Evolutionary conservation across 23 tunicate genomes (phyloP).

Genomic region (Styela clava): DNA sequence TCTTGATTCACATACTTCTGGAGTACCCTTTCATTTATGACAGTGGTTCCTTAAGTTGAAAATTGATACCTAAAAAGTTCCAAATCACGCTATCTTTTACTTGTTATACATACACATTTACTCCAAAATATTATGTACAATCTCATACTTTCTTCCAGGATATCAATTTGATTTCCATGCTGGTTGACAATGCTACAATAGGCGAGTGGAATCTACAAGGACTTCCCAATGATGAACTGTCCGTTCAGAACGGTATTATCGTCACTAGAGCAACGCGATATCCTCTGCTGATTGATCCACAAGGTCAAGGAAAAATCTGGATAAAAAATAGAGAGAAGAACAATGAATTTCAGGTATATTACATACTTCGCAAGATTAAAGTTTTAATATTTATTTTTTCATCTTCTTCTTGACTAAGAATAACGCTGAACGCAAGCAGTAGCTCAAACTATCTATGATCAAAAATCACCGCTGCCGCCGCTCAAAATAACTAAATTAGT

Average conservation of each 20-base stretch:
- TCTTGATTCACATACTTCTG: too few species aligned
- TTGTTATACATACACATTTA: too few species aligned
- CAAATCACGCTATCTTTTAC: too few species aligned
- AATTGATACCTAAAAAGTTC: too few species aligned
- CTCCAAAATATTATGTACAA: too few species aligned
- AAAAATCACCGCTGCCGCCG: too few species aligned
- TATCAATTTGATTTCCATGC: conserved; percentile 86
- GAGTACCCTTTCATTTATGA: too few species aligned
- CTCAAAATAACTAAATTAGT: too few species aligned
- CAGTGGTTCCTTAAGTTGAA: too few species aligned
- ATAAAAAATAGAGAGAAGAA: conserved; percentile 74
- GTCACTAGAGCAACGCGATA: conserved; percentile 96
- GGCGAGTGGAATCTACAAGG: conserved; percentile 99
- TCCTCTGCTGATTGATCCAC: conserved; percentile 96
- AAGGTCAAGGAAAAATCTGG: conserved; percentile 99
- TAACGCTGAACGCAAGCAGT: too few species aligned
- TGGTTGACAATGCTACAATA: conserved; percentile 94
- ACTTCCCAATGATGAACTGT: conserved; percentile 92
- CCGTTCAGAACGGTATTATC: conserved; percentile 97
- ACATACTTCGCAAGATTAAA: neutral
- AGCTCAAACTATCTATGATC: too few species aligned
- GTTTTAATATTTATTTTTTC: neutral
- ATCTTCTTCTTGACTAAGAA: neutral
- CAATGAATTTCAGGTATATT: conserved; percentile 80
- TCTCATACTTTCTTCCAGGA: too few species aligned